phyloP scores from a whole-genome alignment of 2,888 invertebrate species.

The Timema podura region DNA sequence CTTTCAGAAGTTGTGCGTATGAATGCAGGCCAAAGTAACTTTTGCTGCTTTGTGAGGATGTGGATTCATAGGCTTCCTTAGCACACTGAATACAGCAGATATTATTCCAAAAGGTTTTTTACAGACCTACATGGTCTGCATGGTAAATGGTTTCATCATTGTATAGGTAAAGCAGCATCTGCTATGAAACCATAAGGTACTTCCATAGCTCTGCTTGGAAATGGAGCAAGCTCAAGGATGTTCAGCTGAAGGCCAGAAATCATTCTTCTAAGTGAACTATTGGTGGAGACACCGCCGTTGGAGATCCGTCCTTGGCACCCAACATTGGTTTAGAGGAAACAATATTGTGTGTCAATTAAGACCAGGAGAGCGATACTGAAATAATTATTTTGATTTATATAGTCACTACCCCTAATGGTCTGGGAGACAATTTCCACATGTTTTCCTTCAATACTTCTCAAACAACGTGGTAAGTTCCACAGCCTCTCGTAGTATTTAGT shows the following conservation, averaged over 20 bases:
- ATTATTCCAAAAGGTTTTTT: no score
- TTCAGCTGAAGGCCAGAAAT: neutral
- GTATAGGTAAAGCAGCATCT: constrained; percentile 7
- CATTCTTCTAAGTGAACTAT: neutral
- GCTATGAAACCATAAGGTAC: neutral
- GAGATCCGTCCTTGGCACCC: neutral
- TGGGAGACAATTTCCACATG: neutral
- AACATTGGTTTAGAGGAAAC: constrained; percentile 4
- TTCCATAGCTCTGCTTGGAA: neutral
- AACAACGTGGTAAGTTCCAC: constrained; percentile 5
- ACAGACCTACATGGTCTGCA: no score
- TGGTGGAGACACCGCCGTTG: neutral
- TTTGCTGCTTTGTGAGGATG: neutral
- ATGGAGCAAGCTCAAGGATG: constrained; percentile 2
- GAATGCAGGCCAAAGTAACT: constrained; percentile 12
- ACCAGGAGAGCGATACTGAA: constrained; percentile 9
- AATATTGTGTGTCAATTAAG: neutral
- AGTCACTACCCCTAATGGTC: constrained; percentile 1
- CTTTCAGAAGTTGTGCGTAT: neutral
- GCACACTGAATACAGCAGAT: no score
- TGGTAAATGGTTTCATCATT: no score
- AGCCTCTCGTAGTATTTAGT: neutral
- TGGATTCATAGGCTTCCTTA: no score
- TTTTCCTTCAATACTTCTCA: constrained; percentile 8
- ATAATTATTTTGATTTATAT: neutral